Conservation (phyloP, 2,888 invertebrate species). For the Amphipoea oculea region DNA sequence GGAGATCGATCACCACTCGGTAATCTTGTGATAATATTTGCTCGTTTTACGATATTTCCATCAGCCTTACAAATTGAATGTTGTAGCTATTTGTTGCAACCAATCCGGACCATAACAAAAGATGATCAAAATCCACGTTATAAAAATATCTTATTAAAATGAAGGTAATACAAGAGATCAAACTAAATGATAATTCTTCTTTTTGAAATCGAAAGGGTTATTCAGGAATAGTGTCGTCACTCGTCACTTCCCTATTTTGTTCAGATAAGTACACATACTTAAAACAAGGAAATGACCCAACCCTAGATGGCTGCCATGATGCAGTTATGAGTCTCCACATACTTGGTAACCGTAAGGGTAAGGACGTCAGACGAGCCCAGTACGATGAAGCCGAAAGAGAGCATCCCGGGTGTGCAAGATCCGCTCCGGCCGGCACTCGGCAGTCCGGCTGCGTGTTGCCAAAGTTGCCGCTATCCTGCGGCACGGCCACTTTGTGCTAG, state of each 20-base stretch:
- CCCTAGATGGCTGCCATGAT: too few relatives aligned
- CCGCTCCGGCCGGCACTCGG: neutral
- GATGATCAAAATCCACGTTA: neutral
- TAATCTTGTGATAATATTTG: constrained; percentile 8
- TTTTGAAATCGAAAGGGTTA: neutral
- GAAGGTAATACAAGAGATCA: neutral
- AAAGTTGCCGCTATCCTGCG: neutral
- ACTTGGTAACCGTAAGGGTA: too few relatives aligned
- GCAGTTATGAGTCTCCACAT: too few relatives aligned
- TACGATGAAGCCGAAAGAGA: neutral
- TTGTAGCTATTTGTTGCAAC: neutral
- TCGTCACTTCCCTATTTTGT: neutral
- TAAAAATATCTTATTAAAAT: neutral
- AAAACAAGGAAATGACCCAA: too few relatives aligned
- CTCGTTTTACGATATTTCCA: neutral
- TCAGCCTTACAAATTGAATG: neutral
- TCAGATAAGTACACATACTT: neutral
- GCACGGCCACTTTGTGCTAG: neutral
- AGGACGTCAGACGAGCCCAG: too few relatives aligned
- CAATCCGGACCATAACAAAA: neutral
- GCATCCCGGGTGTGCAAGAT: neutral
- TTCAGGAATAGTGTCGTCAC: neutral
- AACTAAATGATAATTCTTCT: neutral
- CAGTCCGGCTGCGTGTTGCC: neutral
- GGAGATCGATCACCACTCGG: neutral